Evolutionary conservation across 2,888 invertebrate genomes (phyloP).

Genomic region (Steromphala cineraria): DNA sequence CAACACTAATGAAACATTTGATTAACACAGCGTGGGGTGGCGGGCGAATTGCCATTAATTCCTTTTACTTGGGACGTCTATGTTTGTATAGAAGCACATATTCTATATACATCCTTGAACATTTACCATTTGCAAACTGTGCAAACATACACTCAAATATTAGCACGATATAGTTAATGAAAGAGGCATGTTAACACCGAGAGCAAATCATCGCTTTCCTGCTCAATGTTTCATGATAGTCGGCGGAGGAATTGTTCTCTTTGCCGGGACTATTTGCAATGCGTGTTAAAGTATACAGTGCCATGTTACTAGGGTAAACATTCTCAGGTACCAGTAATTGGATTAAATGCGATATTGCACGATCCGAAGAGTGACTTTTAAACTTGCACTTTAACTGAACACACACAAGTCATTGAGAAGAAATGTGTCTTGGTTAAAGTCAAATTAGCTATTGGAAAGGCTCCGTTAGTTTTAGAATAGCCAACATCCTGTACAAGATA

Average conservation of each 20-base stretch:
- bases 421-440: no score
- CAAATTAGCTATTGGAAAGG: no score
- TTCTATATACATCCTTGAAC: neutral
- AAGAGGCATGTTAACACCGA: neutral
- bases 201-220: neutral
- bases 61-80: neutral
- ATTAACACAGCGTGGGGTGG: neutral
- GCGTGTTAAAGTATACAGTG: neutral
- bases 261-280: neutral
- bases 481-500: no score
- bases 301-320: neutral
- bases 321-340: neutral
- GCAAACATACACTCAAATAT: neutral
- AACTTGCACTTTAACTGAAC: neutral
- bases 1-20: conserved; percentile 12
- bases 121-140: neutral
- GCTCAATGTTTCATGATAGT: neutral
- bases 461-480: no score
- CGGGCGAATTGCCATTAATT: neutral
- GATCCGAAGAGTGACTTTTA: neutral
- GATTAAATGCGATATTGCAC: neutral
- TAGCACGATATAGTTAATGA: neutral
- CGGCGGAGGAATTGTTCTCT: neutral
- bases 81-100: neutral
- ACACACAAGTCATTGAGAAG: neutral